Base-by-base conservation (phyloP, 2,797 vertebrate genomes). In the Sparidentex hasta region DNA sequence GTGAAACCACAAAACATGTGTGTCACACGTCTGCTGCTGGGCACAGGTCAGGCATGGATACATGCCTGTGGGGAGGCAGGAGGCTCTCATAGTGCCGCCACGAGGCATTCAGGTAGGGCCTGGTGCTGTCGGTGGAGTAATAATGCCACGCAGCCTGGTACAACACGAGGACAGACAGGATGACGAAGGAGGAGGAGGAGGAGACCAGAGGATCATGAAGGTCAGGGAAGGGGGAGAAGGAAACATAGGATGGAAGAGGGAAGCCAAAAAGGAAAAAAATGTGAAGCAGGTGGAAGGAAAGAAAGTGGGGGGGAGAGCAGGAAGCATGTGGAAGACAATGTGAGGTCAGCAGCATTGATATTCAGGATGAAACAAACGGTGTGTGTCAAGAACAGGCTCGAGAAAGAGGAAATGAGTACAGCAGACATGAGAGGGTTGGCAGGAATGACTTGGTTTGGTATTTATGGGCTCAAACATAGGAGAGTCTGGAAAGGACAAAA, bases 101-200 rank as follows among this genome's bases (percentile, higher is more conserved):
- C 71, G 94, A 96, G 94, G 94, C 96, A 78, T 93, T 94, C 95
- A 96, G 90, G 94, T 96, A 94, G 79, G 95, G 93, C 95, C 92
- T 92, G 93, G 91, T 86, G 90, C 88, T 76, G 82, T 96, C 92
- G 14, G 96, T 96, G 94, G 96, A 96, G 94, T 94, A 95, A 95
- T 95, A 96, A 93, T 94, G 92, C 96, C 96, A 97, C 87, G 96
- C 94, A 93, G 96, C 93, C 96, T 96, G 94, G 95, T 92, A 70
- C 93, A 82, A 89, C 80, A 83, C 71, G 82, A 70, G 80, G 68
- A 73, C 0, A 41, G 57, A 74, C 18, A 84, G 47, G 58, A 71
- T 50, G 55, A 71, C 43, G 51, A 51, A 51, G n/a, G n/a, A n/a
- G 55, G 43, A 57, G 68, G 13, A 16, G 44, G 44, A 46, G 44